Base-by-base conservation (phyloP, 2,113 vertebrate genomes). In the Chlorocebus sabaeus region DNA sequence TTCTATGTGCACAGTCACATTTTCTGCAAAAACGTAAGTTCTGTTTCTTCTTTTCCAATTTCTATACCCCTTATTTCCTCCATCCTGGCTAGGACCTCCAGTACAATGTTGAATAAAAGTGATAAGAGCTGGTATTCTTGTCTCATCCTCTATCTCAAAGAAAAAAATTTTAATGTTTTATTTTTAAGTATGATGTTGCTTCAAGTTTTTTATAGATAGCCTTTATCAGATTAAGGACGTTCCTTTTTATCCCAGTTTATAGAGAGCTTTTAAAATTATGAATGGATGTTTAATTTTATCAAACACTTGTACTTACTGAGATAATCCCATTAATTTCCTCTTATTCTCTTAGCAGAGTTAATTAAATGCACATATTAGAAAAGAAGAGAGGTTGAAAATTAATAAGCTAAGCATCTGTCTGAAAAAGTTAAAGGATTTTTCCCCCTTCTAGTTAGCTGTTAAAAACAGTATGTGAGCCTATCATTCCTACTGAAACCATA, bases 201-300 rank as follows among this genome's bases (percentile, higher is more conserved):
- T 27, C 78, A 72, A 38, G 50, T 57, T 90, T 89, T 90, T 89
- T 55, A 6, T 89, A 80, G 27, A 38, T 80, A 30, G 12, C n/a
- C n/a, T 90, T 94, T 78, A 79, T 95, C 45, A 87, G 68, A 83
- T 89, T 64, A 92, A 93, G 18, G 45, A 91, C 79, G 35, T 32
- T 92, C 8, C 38, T 72, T 97, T 94, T 93, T 70, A 67, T 93
- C 48, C 43, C 83, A 32, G 12, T 89, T 96, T 94, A 43, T 14
- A 67, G 81, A 73, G 45, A 92, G 25, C 38, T 86, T 94, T 83
- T 38, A 87, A 89, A 87, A 84, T 96, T 72, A 83, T 48, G 61
- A 82, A 43, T 92, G 18, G 75, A n/a, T 95, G 27, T 84, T 93
- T 93, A 90, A 97, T 87, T 95, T 95, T 92, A 79, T 80, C 89